Evolutionary conservation across 2,113 vertebrate species (phyloP), one percentile per base, ranked within the genome.

Genomic region (Esox niger): DNA sequence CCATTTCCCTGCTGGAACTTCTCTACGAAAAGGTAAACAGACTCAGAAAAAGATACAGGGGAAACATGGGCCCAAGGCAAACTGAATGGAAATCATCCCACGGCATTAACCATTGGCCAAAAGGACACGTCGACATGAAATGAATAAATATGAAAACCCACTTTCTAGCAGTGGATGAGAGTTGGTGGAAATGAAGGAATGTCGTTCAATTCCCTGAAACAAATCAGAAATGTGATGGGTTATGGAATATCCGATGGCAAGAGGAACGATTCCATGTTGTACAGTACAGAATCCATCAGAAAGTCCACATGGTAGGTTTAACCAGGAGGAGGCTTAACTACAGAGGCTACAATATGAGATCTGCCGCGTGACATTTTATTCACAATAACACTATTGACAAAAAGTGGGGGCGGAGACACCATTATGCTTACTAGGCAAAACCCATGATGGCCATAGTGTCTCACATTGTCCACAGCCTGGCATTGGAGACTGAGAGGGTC

Each of bases 311-410:
- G 38, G 15, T 43, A 15, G 38, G 17, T 43, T 43, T 43, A 4
- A 23, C 30, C 20, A 9, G 59, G 17, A 11, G 59, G n/a, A 15
- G 17, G 20, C 1, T 31, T 7, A 20, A 59, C 5, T 20, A 32
- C 9, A 30, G 29, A 7, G 4, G 25, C 2, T 27, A 75, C 76
- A 70, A 68, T 66, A 73, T 74, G 69, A 26, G 52, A 68, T 64
- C 47, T 71, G 64, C 74, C 78, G 77, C 3, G 46, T 71, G 88
- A 84, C 80, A 86, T 88, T 84, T 81, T 43, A 56, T n/a, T 15
- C 3, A 89, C 86, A 87, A 81, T 81, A 75, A 72, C 64, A 1
- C 79, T 74, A 87, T 86, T 88, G 71, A 86, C 64, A 49, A 59
- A 49, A 35, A 65, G 33, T 15, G 56, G 32, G 27, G 35, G 27